These are phyloP conservation scores for Pimpla rufipes DNA, from an alignment of 2,888 invertebrate species.

Conservation along the genomic window DNA sequence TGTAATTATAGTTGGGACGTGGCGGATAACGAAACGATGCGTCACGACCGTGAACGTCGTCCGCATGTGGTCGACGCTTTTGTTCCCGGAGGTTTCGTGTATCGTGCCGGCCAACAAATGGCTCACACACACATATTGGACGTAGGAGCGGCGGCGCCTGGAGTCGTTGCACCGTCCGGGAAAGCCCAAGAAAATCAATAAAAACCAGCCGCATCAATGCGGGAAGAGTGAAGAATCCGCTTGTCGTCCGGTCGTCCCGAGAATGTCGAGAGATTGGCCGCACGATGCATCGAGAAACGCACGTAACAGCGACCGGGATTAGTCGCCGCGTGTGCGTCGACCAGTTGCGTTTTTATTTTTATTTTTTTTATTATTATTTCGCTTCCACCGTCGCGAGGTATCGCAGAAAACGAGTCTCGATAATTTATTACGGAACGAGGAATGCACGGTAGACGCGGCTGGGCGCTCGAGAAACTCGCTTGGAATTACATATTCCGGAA, in stretches of 20 bases:
- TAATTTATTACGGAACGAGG: constrained; percentile 29
- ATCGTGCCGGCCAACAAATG: constrained; percentile 16
- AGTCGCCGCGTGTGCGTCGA: background rate
- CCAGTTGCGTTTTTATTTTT: constrained; percentile 1
- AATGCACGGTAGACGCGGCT: constrained; percentile 44
- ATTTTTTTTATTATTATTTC: background rate
- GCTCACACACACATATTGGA: background rate
- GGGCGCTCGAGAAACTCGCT: constrained; percentile 35
- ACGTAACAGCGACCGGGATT: background rate
- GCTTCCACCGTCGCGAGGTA: background rate
- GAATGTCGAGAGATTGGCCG: constrained; percentile 27
- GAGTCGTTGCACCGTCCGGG: constrained; percentile 54
- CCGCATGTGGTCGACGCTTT: background rate
- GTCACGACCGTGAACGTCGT: too few species aligned
- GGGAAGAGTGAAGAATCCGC: constrained; percentile 34
- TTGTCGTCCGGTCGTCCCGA: background rate
- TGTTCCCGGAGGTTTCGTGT: background rate
- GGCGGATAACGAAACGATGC: background rate
- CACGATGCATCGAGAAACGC: constrained; percentile 8
- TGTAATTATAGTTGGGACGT: background rate
- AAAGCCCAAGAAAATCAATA: constrained; percentile 60
- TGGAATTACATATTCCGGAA: constrained; percentile 59
- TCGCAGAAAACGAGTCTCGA: constrained; percentile 37
- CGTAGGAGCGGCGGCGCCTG: constrained; percentile 10
- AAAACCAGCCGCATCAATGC: constrained; percentile 61